These are phyloP conservation scores for Drosophila nigritarsus DNA, from an alignment of 2,888 invertebrate genomes.

Conservation along the genomic window DNA sequence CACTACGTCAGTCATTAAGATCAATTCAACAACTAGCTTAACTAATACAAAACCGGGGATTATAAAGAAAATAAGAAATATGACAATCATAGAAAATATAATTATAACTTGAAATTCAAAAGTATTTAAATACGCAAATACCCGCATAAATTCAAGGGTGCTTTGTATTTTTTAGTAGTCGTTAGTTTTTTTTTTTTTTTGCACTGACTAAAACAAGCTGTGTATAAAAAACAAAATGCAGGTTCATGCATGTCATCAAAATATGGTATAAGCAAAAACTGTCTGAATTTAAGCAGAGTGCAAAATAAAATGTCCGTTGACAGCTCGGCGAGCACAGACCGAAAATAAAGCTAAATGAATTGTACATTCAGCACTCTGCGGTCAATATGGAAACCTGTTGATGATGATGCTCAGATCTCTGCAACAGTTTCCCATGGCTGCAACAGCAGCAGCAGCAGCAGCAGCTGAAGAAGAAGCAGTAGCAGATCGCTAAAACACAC, in stretches of 20 bases:
- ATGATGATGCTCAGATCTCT: conserved; percentile 27
- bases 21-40: too few species aligned
- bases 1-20: too few species aligned
- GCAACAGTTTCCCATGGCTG: conserved; percentile 61
- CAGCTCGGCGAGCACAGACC: conserved; percentile 52
- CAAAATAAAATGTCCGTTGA: conserved; percentile 50
- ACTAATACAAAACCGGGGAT: not conserved
- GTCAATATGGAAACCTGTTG: conserved; percentile 62
- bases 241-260: conserved; percentile 9
- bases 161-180: not conserved
- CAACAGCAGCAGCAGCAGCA: conserved; percentile 15
- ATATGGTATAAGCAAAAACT: not conserved
- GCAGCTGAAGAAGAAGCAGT: conserved; percentile 5
- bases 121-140: not conserved
- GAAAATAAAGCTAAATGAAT: conserved; percentile 37
- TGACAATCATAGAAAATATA: not conserved
- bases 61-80: not conserved
- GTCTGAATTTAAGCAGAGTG: conserved; percentile 17
- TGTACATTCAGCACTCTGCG: conserved; percentile 40
- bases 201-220: not conserved
- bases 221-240: not conserved
- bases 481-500: not conserved
- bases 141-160: not conserved
- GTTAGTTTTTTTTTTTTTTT: not conserved
- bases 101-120: not conserved